Evolutionary conservation across 2,797 vertebrate genomes (phyloP), one percentile per base, ranked within the genome.

Genomic region (Oryzias dopingdopingensis): DNA sequence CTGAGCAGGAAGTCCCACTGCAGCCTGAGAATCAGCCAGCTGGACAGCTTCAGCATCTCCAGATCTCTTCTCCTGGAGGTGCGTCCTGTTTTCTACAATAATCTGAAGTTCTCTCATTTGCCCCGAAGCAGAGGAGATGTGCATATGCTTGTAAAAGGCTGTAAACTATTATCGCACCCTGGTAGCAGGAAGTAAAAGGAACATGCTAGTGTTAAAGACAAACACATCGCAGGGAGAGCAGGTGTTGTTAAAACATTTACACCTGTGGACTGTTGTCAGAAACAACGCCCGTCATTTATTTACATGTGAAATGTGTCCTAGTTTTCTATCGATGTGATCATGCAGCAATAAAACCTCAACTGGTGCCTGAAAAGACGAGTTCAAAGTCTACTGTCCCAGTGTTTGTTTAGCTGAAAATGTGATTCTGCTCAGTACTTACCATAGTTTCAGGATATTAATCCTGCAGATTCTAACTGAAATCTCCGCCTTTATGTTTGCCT

Each of bases 21-120:
- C 70, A 82, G 70, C 5, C 52, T 93, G 62, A 54, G 87, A 37
- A 88, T 94, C 74, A 82, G 82, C 54, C 89, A 92, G 70, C 82
- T 93, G 7, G 87, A 92, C 3, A 85, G 85, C 1, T 92, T 90
- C 0, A 65, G 80, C 0, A 53, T 87, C 66, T 93, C 91, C 16
- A 77, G 80, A 7, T 80, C 86, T 0, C 72, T 93, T 63, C 82
- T 94, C 3, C 49, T 67, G 67, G 80, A 90, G 88, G 88, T 90
- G 52, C 47, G 41, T 32, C 57, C 58, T 42, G 2, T 37, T 22
- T 4, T 15, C 18, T 1, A 23, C 0, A 4, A 32, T 13, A 29
- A 52, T 29, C 26, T 29, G 26, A 6, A 29, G 1, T 29, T 6
- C 5, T 29, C 3, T 22, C 2, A 22, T 22, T 22, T 22, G 20